Evolutionary conservation across 2,797 vertebrate genomes (phyloP), one percentile per base, ranked within the genome.

Genomic region (Avahi laniger): DNA sequence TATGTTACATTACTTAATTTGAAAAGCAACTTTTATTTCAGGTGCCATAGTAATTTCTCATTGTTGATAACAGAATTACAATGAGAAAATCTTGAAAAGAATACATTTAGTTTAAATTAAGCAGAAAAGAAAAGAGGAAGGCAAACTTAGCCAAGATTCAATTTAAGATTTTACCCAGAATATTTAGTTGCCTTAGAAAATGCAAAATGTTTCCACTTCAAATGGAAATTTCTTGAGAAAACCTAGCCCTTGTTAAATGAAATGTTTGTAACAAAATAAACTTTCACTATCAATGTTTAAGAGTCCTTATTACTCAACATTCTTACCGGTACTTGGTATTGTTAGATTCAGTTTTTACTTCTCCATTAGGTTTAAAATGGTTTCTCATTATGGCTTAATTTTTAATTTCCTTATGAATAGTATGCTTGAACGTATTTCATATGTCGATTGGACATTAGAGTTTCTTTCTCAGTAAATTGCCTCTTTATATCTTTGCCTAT

Each of bases 11-110:
- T 94, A 95, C 94, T 98, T 97, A 95, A 97, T 97, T 96, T 94
- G 92, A 91, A 97, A 98, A 94, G 97, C 93, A 96, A 95, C 92
- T 97, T 95, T 97, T 96, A 97, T 97, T 97, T 97, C 87, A 94
- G 96, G 79, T 98, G 79, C 93, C 82, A 93, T 94, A 92, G 95
- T 96, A 93, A 97, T 97, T 97, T 96, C 92, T 97, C 92, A 96
- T 95, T 97, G 94, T 98, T 95, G 87, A 95, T 97, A 97, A 86
- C 81, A 97, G 89, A 97, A 92, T 96, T 91, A 91, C 75, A 96
- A 91, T 94, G 80, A 97, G 94, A 92, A 96, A 96, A 80, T 78
- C 75, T 95, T 89, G 59, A 91, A 97, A 96, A 96, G 94, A 97
- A 97, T 95, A 76, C 35, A 96, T 88, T 97, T 97, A 95, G 82